phyloP scores from a whole-genome alignment of 2,888 invertebrate genomes.

The Drosophila eohydei region DNA sequence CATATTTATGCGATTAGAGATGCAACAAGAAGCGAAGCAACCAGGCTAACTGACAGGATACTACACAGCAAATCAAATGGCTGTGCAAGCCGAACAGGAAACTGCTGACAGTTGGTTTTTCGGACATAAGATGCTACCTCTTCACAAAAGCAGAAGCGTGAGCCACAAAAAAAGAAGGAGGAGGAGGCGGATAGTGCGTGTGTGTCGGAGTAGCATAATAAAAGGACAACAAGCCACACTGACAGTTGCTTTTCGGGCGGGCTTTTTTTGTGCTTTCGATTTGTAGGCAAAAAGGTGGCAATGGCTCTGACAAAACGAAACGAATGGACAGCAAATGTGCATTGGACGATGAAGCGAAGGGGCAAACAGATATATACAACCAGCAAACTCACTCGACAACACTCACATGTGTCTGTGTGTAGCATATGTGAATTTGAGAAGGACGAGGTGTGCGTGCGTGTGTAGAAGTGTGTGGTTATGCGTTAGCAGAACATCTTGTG shows the following conservation, averaged over 20 bases:
- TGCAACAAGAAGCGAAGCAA: conserved; percentile 67
- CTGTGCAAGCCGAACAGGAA: conserved; percentile 41
- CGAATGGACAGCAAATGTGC: conserved; percentile 70
- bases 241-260: conserved; percentile 70
- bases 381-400: conserved; percentile 35
- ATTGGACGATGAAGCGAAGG: conserved; percentile 50
- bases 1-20: conserved; percentile 81
- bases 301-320: conserved; percentile 61
- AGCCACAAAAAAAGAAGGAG: neutral
- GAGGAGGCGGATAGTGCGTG: neutral
- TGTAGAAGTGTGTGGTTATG: conserved; percentile 3
- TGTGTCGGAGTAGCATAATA: conserved; percentile 48
- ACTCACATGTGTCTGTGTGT: conserved; percentile 32
- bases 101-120: conserved; percentile 71
- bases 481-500: conserved; percentile 24
- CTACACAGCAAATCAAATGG: conserved; percentile 48
- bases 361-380: conserved; percentile 17
- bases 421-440: conserved; percentile 44
- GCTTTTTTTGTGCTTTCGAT: conserved; percentile 25
- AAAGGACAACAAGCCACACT: conserved; percentile 76
- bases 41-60: conserved; percentile 46
- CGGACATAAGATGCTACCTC: conserved; percentile 55
- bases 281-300: conserved; percentile 73
- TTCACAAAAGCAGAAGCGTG: conserved; percentile 6
- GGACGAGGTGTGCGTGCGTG: conserved; percentile 1